Evolutionary conservation across 2,113 vertebrate genomes (phyloP), one percentile per base, ranked within the genome.

Genomic region (Lanius ludovicianus): DNA sequence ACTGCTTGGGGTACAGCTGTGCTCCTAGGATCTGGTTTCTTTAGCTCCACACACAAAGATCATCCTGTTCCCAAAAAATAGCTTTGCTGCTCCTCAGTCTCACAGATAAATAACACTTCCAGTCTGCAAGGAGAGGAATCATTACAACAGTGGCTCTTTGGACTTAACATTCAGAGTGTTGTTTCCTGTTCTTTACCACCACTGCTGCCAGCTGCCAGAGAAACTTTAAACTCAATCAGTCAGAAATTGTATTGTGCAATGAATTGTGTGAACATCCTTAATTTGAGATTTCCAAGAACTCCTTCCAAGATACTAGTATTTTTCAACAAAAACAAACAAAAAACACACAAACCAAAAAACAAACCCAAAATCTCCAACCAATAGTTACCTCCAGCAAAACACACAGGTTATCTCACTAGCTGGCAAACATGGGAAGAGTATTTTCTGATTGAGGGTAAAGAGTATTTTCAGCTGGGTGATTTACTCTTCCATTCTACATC

Each of bases 41-140:
- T 95, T 89, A 92, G 95, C 94, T 88, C 89, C 84, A 25, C 1
- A 25, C 67, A 98, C 97, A 98, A 98, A 98, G 98, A 92, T 96
- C 74, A 94, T 91, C 95, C 98, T 98, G 97, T 98, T 96, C n/a
- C 24, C n/a, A 30, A 70, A 87, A 94, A 65, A 56, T 2, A 84
- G 92, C 56, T 59, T 85, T 0, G 0, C 13, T 49, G 77, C 94
- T 91, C 63, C 92, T 89, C 63, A 31, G 75, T 60, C 76, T 85
- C 69, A 63, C 52, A 96, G 97, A 98, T 96, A 97, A 96, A 98
- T 96, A 97, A 95, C 69, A 76, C 87, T 89, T 94, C 79, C 31
- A 5, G 82, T 42, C 85, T 84, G 89, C 90, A 76, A 71, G 68
- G 77, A 77, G 62, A 7, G 4, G 93, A 95, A 96, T 93, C 77